Base-by-base conservation (phyloP, 2,797 vertebrate genomes). In the Sebastiscus albofasciatus region DNA sequence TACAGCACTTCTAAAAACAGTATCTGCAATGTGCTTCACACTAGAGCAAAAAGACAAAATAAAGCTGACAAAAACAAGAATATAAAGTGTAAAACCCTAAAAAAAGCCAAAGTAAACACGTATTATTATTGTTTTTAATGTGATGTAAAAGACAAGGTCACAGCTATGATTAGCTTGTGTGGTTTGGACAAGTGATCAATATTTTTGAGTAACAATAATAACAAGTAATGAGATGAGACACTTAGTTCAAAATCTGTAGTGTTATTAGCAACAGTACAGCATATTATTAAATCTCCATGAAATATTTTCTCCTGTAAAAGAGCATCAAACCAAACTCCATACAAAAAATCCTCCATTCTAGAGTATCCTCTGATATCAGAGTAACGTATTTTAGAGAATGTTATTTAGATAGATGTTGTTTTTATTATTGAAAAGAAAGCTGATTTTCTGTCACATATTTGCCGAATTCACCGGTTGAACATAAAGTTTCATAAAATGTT, bases 231-330 rank as follows among this genome's bases (percentile, higher is more conserved):
- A 49, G 6, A 49, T 49, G 46, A 49, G 1, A 49, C 46, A 42
- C 39, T 16, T 16, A 20, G 46, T 49, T 49, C 20, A 49, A 46
- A 46, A 18, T 18, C 6, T 46, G 42, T 46, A 7, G 42, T 8
- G 42, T 46, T 46, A 46, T 18, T 16, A 3, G 16, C 42, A 16
- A 49, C 46, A 49, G 46, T 49, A 2, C 16, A 49, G 1, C 46
- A 49, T 20, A 26, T 61, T 61, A 31, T 33, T 33, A 33, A n/a
- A 52, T 54, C 1, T 10, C 22, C 1, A n/a, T 29, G 46, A 49
- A 20, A 18, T 49, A 0, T 0, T 46, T 0, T 49, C 0, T 49
- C 46, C 46, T 8, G 5, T 0, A 42, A 42, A 42, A 59, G 18
- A 52, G 49, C 49, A 4, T n/a, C 49, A 52, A 0, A 8, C 75